Evolutionary conservation across 2,113 vertebrate genomes (phyloP).

Genomic region (Narcine bancroftii): DNA sequence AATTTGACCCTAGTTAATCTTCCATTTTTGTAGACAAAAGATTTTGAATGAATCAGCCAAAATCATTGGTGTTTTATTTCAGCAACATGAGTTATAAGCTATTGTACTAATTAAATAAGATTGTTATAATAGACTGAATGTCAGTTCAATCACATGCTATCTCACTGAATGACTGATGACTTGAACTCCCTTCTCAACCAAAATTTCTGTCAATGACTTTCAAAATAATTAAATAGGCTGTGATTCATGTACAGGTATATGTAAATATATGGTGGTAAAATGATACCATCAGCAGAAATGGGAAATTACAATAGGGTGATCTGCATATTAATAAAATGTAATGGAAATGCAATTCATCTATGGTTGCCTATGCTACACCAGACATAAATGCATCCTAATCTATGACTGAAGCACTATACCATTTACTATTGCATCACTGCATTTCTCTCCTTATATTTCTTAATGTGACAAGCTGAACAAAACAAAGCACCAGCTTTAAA

Average conservation of each 20-base stretch:
- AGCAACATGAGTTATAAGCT: neutral
- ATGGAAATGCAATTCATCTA: too few relatives aligned
- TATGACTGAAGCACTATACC: too few relatives aligned
- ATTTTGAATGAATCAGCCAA: neutral
- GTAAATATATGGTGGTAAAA: neutral
- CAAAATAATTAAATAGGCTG: neutral
- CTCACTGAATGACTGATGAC: neutral
- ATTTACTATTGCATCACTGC: too few relatives aligned
- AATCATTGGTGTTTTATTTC: neutral
- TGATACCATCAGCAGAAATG: neutral
- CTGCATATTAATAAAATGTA: neutral
- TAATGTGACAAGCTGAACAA: neutral
- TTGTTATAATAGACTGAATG: neutral
- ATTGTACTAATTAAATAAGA: slow-evolving; percentile 2
- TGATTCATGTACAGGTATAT: too few relatives aligned
- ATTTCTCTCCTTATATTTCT: neutral
- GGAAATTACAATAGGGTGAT: neutral
- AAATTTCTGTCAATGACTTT: neutral
- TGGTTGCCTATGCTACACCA: too few relatives aligned
- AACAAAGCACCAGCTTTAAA: slow-evolving; percentile 16
- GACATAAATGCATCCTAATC: too few relatives aligned
- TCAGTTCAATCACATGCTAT: neutral
- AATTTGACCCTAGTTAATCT: neutral
- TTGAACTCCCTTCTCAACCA: neutral
- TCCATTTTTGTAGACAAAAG: neutral